A percentile compares a stretch with the other conserved stretches of the same genome.
Conservation (phyloP, 2,888 invertebrate species). For the Augochlorella aurata region DNA sequence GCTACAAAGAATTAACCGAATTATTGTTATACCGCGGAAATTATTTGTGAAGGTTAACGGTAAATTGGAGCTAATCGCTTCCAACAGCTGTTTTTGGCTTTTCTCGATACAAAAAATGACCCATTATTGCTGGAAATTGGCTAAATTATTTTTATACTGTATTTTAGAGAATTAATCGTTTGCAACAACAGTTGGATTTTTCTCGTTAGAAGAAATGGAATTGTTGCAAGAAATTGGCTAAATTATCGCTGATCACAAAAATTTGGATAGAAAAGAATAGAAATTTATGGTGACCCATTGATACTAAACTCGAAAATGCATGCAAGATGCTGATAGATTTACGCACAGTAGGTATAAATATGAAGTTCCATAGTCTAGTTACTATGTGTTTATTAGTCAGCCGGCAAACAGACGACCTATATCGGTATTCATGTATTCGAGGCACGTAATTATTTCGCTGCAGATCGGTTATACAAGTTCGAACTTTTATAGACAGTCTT, state of each 20-base stretch:
- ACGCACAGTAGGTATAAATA: not conserved
- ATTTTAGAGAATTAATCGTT: no score
- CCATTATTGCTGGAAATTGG: not conserved
- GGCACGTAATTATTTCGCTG: not conserved
- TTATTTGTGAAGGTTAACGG: no score
- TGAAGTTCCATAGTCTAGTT: not conserved
- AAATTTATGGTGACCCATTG: not conserved
- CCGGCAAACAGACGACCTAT: not conserved
- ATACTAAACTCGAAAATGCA: not conserved
- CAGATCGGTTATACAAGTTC: not conserved
- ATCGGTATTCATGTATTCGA: not conserved
- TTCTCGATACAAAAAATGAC: no score
- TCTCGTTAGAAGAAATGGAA: no score
- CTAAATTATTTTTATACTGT: not conserved
- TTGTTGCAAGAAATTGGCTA: no score
- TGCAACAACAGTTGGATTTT: no score
- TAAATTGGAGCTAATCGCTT: no score
- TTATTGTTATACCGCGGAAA: not conserved
- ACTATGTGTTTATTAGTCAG: not conserved
- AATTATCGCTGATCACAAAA: no score
- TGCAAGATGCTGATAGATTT: not conserved
- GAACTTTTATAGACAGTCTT: not conserved
- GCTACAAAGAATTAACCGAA: not conserved
- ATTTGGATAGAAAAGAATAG: no score
- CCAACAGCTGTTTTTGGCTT: no score